Evolutionary conservation across 2,797 vertebrate genomes (phyloP), one percentile per base, ranked within the genome.

Genomic region (Gouania willdenowi): DNA sequence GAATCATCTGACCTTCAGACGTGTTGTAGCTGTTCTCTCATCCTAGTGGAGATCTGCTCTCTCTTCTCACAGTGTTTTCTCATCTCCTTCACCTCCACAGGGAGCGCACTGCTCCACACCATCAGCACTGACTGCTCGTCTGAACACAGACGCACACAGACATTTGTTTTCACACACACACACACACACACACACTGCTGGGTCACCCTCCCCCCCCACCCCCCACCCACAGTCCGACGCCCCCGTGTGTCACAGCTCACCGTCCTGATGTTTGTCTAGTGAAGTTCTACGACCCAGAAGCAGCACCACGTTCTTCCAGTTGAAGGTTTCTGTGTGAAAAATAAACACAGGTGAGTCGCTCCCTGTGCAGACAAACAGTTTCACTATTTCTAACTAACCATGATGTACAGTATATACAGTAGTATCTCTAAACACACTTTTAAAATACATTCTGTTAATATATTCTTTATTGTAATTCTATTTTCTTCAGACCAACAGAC

Each of bases 51-150:
- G 27, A 94, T 81, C 60, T 92, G 89, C 53, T 88, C 79, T 72
- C 96, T 91, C 46, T 87, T 84, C 78, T 92, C 90, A 54, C 81
- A 85, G 55, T 97, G 94, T 50, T 90, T 92, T 47, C 77, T 91
- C 80, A 99, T 81, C 59, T 95, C 93, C 72, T 90, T 91, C 22
- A 93, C 87, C 87, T 99, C 95, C 41, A 89, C 85, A 4, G 93
- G 86, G 67, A 98, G 77, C 34, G 85, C 86, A 56, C 89, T 82
- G 56, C 88, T 94, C 94, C 94, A 98, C 43, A 91, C 69, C 57
- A 88, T 92, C 66, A 98, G 75, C 4, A 91, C 91, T 6, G 91
- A 91, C 12, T 91, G 88, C 41, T 91, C 83, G 35, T 90, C 96
- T 97, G 68, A 18, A 63, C 45, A 45, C 30, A n/a, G 4, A 38